Base-by-base conservation (phyloP, 2,797 vertebrate species). In the Aeoliscus strigatus region DNA sequence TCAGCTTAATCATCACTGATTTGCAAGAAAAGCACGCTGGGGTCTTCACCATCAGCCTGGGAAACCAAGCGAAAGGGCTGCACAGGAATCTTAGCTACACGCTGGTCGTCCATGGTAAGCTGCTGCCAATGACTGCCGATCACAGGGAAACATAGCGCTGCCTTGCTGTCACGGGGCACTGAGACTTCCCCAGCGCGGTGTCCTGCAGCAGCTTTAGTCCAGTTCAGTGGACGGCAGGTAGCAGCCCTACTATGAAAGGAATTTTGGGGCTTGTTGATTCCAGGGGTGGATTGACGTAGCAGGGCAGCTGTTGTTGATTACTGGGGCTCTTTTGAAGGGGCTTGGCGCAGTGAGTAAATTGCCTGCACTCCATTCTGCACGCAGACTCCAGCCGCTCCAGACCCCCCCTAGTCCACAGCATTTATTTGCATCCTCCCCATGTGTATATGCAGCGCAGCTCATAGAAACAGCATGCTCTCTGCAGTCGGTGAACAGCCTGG, bases 31-130 rank as follows among this genome's bases (percentile, higher is more conserved):
- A 72, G 37, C 83, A 95, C 4, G 70, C 89, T 17, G 93, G 93
- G 1, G 73, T 89, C 65, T 96, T 84, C 77, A 94, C 93, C 57
- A 21, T 96, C 3, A 72, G 72, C 26, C 44, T 96, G 50, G 84
- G 77, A 62, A 91, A 82, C 52, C 60, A 42, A 10, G 66, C 60
- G 1, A 81, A 77, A 0, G 79, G 81, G 16, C 68, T 94, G n/a
- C 70, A 80, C 49, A 84, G 73, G 63, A 92, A 86, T 53, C 72
- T 92, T 64, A 94, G 83, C 78, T 92, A 91, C 82, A 89, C 80
- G 33, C 66, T 97, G 48, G 54, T 78, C 27, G 89, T 95, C 18
- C 24, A 77, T 12, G 84, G 93, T 96, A 89, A 88, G 87, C 51
- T 27, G 1, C 11, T 26, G 23, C 16, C 40, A 40, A 23, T 63